Evolutionary conservation across 2,888 invertebrate genomes (phyloP).

Genomic region (Acanthopleura granulata): DNA sequence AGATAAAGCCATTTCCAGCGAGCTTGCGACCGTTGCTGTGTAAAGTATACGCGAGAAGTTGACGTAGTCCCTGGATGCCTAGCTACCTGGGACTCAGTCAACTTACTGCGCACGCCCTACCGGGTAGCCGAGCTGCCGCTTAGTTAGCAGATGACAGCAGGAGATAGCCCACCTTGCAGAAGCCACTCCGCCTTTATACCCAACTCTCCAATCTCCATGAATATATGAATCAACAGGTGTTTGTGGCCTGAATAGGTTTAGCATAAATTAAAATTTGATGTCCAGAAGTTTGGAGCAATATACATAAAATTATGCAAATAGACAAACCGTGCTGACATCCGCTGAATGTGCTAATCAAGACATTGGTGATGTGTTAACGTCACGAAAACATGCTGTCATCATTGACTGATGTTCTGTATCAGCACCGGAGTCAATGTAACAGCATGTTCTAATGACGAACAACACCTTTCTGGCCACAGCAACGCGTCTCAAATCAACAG

Average conservation of each 20-base stretch:
- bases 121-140: neutral
- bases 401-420: slow-evolving; percentile 11
- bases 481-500: neutral
- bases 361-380: neutral
- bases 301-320: slow-evolving; percentile 9
- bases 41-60: slow-evolving; percentile 20
- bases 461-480: neutral
- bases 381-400: slow-evolving; percentile 19
- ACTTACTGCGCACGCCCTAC: slow-evolving; percentile 19
- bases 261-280: slow-evolving; percentile 5
- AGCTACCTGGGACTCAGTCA: slow-evolving; percentile 18
- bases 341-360: neutral
- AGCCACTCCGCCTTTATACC: neutral
- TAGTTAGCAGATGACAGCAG: neutral
- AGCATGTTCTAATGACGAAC: slow-evolving; percentile 10
- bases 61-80: slow-evolving; percentile 18
- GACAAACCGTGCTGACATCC: neutral
- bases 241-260: neutral
- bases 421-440: slow-evolving; percentile 10
- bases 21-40: neutral
- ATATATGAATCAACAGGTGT: slow-evolving; percentile 12
- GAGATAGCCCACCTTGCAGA: neutral
- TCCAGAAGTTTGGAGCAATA: neutral
- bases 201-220: neutral
- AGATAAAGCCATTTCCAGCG: no score